A percentile compares a stretch with the other conserved stretches of the same genome.
Evolutionary conservation across 2,113 vertebrate species (phyloP).

Genomic region (Micronycteris hirsuta): DNA sequence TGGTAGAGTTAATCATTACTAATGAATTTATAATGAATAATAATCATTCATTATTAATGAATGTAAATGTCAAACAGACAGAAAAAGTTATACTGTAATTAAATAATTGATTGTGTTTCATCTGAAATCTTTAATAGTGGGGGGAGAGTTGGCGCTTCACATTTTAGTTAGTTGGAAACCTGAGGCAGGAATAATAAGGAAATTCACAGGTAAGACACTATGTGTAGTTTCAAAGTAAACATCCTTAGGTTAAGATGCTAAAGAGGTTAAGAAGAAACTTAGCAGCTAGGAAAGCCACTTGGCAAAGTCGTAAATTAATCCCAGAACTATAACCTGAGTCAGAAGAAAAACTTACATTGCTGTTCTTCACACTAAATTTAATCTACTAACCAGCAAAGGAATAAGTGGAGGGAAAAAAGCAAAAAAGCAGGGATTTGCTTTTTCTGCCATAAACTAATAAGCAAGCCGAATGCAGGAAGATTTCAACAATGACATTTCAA

Average conservation of each 20-base stretch:
- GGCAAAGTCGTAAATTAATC: neutral
- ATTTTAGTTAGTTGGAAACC: neutral
- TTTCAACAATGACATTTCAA: neutral
- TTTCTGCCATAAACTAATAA: slow-evolving; percentile 23
- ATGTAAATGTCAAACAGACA: neutral
- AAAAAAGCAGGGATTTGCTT: neutral
- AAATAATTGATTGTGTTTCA: neutral
- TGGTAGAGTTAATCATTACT: neutral
- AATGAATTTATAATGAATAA: no score
- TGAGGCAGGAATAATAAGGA: neutral
- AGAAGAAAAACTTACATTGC: neutral
- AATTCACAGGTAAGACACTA: neutral
- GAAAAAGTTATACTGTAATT: neutral
- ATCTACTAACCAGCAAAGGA: neutral
- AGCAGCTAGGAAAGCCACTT: neutral
- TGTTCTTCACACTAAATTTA: neutral
- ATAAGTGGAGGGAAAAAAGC: neutral
- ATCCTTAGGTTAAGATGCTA: neutral
- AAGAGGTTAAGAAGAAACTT: neutral
- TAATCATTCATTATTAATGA: no score
- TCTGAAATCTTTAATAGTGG: neutral
- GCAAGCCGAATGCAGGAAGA: neutral
- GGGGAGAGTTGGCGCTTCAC: neutral
- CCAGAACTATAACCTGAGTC: neutral
- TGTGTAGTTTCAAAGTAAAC: neutral